phyloP scores from a whole-genome alignment of 2,888 invertebrate genomes.

The Cetonia aurata region DNA sequence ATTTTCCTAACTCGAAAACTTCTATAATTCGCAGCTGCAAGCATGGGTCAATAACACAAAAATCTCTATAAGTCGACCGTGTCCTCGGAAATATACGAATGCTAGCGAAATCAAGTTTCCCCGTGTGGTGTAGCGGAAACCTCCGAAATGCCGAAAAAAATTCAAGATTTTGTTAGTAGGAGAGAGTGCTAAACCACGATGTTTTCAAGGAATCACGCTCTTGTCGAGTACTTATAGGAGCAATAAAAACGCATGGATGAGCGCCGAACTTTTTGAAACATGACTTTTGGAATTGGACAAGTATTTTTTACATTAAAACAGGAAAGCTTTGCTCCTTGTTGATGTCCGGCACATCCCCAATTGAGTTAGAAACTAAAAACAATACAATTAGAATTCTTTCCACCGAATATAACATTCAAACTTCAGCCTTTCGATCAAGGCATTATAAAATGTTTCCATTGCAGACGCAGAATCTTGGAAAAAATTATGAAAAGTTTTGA shows the following conservation, averaged over 20 bases:
- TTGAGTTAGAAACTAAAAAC: constrained; percentile 7
- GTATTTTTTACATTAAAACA: too few species aligned
- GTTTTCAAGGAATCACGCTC: constrained; percentile 7
- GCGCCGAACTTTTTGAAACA: constrained; percentile 9
- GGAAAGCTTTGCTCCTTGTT: constrained; percentile 11
- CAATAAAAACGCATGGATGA: constrained; percentile 4
- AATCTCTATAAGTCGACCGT: too few species aligned
- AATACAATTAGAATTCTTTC: constrained; percentile 7
- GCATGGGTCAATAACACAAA: too few species aligned
- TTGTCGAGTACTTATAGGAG: constrained; percentile 8
- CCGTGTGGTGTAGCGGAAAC: too few species aligned
- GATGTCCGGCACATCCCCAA: constrained; percentile 18
- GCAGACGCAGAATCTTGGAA: too few species aligned
- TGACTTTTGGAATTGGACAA: constrained; percentile 6
- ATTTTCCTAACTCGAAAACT: neutral
- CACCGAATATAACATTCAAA: too few species aligned
- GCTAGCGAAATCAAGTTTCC: too few species aligned
- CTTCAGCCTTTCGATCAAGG: too few species aligned
- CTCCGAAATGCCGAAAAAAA: neutral
- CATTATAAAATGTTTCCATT: too few species aligned
- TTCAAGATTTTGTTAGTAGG: constrained; percentile 8
- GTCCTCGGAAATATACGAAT: too few species aligned
- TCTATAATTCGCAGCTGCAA: too few species aligned
- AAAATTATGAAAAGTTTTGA: constrained; percentile 6
- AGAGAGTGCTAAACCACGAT: constrained; percentile 11